phyloP scores from a whole-genome alignment of 2,888 invertebrate genomes.

The Chrysina gloriosa region DNA sequence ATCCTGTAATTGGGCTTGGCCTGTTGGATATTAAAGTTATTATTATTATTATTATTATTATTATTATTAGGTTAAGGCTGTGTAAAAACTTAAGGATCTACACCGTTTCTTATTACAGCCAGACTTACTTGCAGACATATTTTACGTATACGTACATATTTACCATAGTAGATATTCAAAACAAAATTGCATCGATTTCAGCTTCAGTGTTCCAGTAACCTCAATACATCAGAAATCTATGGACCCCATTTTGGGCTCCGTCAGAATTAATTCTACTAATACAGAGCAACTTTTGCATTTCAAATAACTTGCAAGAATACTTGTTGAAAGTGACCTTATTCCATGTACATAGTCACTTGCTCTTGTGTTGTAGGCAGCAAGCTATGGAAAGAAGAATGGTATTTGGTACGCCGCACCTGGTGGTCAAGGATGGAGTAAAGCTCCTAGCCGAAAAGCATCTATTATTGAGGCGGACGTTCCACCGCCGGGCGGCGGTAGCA shows the following conservation, averaged over 20 bases:
- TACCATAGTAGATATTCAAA: neutral
- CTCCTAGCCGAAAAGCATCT: conserved; percentile 82
- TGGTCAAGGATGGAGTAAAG: conserved; percentile 73
- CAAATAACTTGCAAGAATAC: neutral
- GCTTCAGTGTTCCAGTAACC: conserved; percentile 4
- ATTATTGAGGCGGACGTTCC: conserved; percentile 85
- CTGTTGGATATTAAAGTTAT: too few species aligned
- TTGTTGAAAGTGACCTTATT: conserved; percentile 16
- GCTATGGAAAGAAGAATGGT: conserved; percentile 91
- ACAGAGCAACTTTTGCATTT: conserved; percentile 29
- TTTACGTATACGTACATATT: neutral
- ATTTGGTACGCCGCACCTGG: conserved; percentile 82
- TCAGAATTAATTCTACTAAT: conserved; percentile 12
- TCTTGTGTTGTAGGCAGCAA: conserved; percentile 76
- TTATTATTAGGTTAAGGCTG: too few species aligned
- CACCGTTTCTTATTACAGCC: too few species aligned
- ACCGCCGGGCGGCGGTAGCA: conserved; percentile 72
- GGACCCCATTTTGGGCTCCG: neutral
- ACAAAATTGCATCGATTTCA: neutral
- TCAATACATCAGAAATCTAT: conserved; percentile 13
- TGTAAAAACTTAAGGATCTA: too few species aligned
- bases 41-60: too few species aligned
- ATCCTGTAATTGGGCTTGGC: too few species aligned
- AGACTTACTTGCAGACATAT: too few species aligned
- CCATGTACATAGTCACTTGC: conserved; percentile 1